A percentile compares a stretch with the other conserved stretches of the same genome.
Conservation (phyloP, 2,797 vertebrate genomes). For the Clamator glandarius region DNA sequence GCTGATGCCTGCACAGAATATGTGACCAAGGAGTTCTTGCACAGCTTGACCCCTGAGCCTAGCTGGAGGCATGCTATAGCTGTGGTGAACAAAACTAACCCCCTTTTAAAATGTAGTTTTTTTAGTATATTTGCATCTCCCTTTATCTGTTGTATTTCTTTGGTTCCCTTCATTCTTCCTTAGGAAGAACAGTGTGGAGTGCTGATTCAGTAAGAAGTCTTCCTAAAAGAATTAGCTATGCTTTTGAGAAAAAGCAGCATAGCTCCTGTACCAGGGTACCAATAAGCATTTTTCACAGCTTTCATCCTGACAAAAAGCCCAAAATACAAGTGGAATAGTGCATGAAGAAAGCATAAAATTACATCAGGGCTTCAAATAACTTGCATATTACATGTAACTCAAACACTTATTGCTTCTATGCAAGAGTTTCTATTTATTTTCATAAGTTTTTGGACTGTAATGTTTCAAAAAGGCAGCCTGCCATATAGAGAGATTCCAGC, state of each 20-base stretch:
- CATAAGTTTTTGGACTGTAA: neutral
- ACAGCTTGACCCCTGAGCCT: neutral
- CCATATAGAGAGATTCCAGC: neutral
- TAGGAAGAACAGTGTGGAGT: neutral
- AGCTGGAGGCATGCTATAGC: neutral
- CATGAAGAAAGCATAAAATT: slow-evolving; percentile 21
- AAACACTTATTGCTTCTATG: neutral
- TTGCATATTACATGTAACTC: slow-evolving; percentile 11
- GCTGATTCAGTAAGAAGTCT: neutral
- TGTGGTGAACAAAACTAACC: neutral
- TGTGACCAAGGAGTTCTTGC: neutral
- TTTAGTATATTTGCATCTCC: neutral
- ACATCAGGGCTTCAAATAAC: neutral
- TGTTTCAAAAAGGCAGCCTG: neutral
- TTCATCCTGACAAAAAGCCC: neutral
- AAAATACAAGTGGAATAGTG: neutral
- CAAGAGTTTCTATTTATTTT: neutral
- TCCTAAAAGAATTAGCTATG: neutral
- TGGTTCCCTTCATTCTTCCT: neutral
- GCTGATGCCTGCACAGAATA: neutral
- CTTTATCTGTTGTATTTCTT: neutral
- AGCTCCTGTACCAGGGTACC: neutral
- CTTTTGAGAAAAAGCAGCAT: neutral
- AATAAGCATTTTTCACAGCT: neutral
- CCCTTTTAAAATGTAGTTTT: neutral